Evolutionary conservation across 2,113 vertebrate genomes (phyloP).

Genomic region (Peucedramus taeniatus): DNA sequence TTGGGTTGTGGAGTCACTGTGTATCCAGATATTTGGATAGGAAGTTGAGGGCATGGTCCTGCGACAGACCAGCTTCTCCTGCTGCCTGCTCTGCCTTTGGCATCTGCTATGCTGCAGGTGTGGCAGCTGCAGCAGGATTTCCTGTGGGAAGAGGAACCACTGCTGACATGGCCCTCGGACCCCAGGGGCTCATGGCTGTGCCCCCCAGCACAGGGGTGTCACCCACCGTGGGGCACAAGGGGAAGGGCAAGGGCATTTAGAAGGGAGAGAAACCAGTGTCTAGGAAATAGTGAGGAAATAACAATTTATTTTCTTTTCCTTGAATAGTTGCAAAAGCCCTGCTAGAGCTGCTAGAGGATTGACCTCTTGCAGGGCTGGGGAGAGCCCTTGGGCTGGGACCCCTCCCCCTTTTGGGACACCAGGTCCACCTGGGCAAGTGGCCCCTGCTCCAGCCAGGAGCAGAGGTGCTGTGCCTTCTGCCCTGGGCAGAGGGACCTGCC

Average conservation of each 20-base stretch:
- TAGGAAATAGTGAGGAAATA: neutral
- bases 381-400: neutral
- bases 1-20: neutral
- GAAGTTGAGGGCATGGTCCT: neutral
- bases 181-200: neutral
- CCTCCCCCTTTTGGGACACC: neutral
- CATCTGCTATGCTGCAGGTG: neutral
- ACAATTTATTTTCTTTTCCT: neutral
- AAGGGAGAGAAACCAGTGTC: neutral
- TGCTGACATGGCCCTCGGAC: neutral
- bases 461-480: neutral
- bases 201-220: neutral
- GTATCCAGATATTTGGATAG: neutral
- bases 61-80: neutral
- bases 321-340: neutral
- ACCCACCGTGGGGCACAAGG: neutral
- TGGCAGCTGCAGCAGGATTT: neutral
- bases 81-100: neutral
- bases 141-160: neutral
- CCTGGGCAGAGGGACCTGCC: neutral
- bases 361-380: neutral
- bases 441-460: neutral
- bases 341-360: neutral
- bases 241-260: neutral
- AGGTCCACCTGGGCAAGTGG: neutral